These are phyloP conservation scores for Microctonus aethiopoides DNA, from an alignment of 2,888 invertebrate genomes.

Conservation along the genomic window DNA sequence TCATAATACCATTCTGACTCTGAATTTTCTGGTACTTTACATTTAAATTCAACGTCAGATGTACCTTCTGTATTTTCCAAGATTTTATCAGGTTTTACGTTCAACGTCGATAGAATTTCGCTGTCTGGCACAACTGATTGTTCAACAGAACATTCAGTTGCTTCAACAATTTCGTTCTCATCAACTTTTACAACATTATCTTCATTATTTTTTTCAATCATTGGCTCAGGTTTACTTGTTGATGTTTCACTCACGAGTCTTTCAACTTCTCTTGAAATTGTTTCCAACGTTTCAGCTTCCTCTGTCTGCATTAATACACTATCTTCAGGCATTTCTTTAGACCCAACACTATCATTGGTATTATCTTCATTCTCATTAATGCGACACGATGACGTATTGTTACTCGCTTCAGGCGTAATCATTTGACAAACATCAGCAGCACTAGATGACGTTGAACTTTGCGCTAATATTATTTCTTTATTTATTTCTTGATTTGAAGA, in stretches of 20 bases:
- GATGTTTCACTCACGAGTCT: constrained; percentile 51
- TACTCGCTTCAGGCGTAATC: constrained; percentile 23
- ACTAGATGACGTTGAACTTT: not conserved
- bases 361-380: constrained; percentile 16
- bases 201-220: not conserved
- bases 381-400: constrained; percentile 19
- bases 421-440: not conserved
- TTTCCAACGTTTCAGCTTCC: constrained; percentile 57
- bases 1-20: not conserved
- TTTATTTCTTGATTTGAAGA: not conserved
- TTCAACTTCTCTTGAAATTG: constrained; percentile 60
- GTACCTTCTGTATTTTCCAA: too few species aligned
- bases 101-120: too few species aligned
- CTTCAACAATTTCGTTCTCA: not conserved
- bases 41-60: not conserved
- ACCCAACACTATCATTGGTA: not conserved
- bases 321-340: constrained; percentile 1
- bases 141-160: too few species aligned
- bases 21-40: not conserved
- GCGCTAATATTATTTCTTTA: not conserved
- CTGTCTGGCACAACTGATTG: too few species aligned
- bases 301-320: constrained; percentile 2
- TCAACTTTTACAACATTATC: not conserved
- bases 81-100: too few species aligned
- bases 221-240: too few species aligned